Evolutionary conservation across 2,113 vertebrate species (phyloP), one percentile per base, ranked within the genome.

Genomic region (Glaucidium brasilianum): DNA sequence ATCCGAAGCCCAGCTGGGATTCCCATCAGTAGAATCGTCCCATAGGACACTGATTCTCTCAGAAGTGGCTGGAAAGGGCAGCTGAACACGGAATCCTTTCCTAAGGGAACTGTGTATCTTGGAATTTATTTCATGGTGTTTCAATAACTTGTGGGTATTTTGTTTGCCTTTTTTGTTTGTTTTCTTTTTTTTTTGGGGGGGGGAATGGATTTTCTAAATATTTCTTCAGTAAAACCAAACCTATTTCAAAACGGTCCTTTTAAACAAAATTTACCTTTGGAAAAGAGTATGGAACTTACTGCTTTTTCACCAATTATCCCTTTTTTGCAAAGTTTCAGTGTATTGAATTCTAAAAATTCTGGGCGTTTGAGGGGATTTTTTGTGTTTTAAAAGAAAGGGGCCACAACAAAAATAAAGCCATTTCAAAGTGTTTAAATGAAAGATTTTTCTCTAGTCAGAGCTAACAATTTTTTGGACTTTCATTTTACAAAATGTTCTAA

Each of bases 341-440:
- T 58, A 17, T 25, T 26, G 34, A 79, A 80, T 29, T 30, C 17
- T 30, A 52, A 53, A 60, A 67, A 26, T 19, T 47, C 20, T 22
- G 34, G 5, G 11, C 3, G 1, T 21, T 29, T 30, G 8, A 10
- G 32, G 23, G 4, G 0, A 0, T 8, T 8, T 45, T 20, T 64
- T 35, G 10, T 32, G 2, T 37, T 56, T 78, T 43, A 72, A 37
- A 45, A 7, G 50, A 78, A 64, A 78, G 35, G 52, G 5, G 6
- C 27, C 19, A 53, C 10, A 58, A 37, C 0, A 3, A 37, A 64
- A 85, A 26, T 39, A 60, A 80, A 80, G 7, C 13, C 20, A n/a
- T 53, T 66, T 29, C 20, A 53, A 39, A 52, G 14, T 19, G 14
- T 67, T 47, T 32, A n/a, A 67, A 39, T 39, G 11, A 66, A 72